phyloP scores from a whole-genome alignment of 2,888 invertebrate genomes.

The Ramazzottius varieornatus region DNA sequence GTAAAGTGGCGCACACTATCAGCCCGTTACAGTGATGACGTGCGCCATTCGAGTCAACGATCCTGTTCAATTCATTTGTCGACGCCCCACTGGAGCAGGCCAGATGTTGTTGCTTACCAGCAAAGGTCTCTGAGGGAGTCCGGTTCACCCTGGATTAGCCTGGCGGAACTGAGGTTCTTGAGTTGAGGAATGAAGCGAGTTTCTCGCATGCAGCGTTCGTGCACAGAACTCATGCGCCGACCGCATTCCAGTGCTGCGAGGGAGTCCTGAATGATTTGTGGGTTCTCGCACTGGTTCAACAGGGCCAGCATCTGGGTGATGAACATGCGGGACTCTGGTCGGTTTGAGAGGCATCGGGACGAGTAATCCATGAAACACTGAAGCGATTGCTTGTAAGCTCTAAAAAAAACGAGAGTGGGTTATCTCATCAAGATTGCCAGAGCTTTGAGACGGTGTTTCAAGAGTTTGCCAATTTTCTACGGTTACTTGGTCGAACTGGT shows the following conservation, averaged over 20 bases:
- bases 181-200: neutral
- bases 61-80: too few relatives aligned
- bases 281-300: neutral
- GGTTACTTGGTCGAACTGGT: too few relatives aligned
- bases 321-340: neutral
- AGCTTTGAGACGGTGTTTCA: too few relatives aligned
- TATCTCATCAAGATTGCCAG: too few relatives aligned
- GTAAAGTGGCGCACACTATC: too few relatives aligned
- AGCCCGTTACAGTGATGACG: too few relatives aligned
- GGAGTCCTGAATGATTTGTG: neutral
- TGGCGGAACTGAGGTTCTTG: neutral
- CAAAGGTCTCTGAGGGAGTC: neutral
- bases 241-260: neutral
- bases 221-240: neutral
- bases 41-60: too few relatives aligned
- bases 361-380: neutral
- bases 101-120: too few relatives aligned
- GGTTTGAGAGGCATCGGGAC: neutral
- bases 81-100: too few relatives aligned
- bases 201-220: conserved; percentile 1
- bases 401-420: neutral
- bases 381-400: neutral
- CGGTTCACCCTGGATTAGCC: neutral
- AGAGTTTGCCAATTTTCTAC: too few relatives aligned
- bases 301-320: neutral